phyloP scores from a whole-genome alignment of 2,797 vertebrate species.

The Enteromius viviparus region DNA sequence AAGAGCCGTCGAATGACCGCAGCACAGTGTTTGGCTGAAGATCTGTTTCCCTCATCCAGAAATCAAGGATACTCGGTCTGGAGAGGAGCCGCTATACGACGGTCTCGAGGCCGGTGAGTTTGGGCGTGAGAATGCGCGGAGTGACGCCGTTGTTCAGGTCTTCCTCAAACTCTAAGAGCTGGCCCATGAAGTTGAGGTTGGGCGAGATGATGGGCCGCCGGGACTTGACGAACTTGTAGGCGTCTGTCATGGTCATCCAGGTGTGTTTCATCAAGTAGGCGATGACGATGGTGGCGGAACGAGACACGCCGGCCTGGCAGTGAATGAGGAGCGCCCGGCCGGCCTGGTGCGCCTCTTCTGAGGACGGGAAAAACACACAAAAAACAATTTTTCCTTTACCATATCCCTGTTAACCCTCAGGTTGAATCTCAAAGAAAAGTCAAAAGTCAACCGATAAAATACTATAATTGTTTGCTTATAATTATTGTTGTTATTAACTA shows the following conservation, averaged over 20 bases:
- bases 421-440: background rate
- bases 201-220: conserved; percentile 98
- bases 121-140: conserved; percentile 95
- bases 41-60: conserved; percentile 2
- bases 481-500: background rate
- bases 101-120: conserved; percentile 93
- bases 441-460: background rate
- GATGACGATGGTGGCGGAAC: conserved; percentile 97
- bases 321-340: conserved; percentile 97
- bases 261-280: conserved; percentile 99
- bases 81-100: conserved; percentile 77
- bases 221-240: conserved; percentile 98
- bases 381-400: background rate
- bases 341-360: conserved; percentile 97
- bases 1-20: conserved; percentile 67
- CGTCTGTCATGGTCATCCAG: conserved; percentile 98
- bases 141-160: conserved; percentile 97
- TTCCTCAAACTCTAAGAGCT: conserved; percentile 97
- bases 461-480: background rate
- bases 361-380: conserved; percentile 52
- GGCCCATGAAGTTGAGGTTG: conserved; percentile 99
- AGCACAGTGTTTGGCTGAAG: conserved; percentile 48
- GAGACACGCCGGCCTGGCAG: conserved; percentile 97
- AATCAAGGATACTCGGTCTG: background rate
- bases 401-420: background rate